phyloP scores from a whole-genome alignment of 2,797 vertebrate species.

The Aldrovandia affinis region DNA sequence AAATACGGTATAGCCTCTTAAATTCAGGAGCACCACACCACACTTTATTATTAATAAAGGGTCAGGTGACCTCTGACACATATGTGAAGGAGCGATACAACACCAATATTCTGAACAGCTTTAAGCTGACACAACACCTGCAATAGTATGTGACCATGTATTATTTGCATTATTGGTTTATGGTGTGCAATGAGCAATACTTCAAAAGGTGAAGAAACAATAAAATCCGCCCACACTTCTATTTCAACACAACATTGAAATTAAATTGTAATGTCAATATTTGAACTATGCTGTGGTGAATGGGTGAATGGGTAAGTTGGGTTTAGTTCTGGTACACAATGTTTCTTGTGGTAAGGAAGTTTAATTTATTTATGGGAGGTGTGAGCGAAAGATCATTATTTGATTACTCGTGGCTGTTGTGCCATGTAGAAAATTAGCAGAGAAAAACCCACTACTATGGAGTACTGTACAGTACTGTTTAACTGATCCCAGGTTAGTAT shows the following conservation, averaged over 20 bases:
- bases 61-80: neutral
- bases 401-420: no score
- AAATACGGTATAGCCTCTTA: neutral
- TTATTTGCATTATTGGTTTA: neutral
- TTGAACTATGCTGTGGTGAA: neutral
- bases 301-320: neutral
- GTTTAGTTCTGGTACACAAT: neutral
- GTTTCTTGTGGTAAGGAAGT: neutral
- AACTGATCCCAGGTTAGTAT: no score
- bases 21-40: neutral
- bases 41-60: neutral
- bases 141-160: no score
- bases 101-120: neutral
- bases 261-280: neutral
- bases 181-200: neutral
- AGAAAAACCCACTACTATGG: no score
- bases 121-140: no score
- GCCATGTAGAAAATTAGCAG: no score
- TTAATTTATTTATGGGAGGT: neutral
- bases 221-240: neutral
- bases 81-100: neutral
- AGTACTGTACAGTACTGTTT: no score
- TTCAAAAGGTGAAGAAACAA: neutral
- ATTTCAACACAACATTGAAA: conserved; percentile 7
- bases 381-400: neutral